Conservation (phyloP, 2,888 invertebrate species). For the Auanema sp. region DNA sequence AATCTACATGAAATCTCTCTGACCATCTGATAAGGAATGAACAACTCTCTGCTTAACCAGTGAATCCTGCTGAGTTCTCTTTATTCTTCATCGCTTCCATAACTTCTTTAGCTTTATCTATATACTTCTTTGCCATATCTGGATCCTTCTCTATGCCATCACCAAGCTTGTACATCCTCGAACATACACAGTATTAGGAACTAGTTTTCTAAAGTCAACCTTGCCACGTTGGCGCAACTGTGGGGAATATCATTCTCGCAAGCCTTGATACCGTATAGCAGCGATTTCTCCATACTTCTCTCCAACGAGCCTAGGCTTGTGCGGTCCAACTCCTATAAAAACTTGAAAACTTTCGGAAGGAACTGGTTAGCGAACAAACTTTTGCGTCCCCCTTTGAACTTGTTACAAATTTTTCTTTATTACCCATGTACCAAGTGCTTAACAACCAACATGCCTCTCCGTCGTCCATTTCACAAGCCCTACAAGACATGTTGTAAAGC, state of each 20-base stretch:
- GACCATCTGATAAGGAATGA: background rate
- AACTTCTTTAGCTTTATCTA: slow-evolving; percentile 48
- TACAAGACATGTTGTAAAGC: slow-evolving; percentile 8
- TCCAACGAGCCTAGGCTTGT: slow-evolving; percentile 41
- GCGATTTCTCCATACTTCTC: slow-evolving; percentile 73
- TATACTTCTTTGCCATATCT: slow-evolving; percentile 50
- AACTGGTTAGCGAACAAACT: slow-evolving; percentile 19
- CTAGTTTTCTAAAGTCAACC: slow-evolving; percentile 22
- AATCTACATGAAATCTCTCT: too few species aligned
- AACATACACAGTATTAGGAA: slow-evolving; percentile 13
- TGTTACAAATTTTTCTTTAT: slow-evolving; percentile 49
- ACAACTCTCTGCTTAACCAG: slow-evolving; percentile 24
- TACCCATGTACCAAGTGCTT: slow-evolving; percentile 61
- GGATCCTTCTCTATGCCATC: slow-evolving; percentile 56
- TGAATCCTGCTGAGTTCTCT: slow-evolving; percentile 42
- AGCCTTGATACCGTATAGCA: slow-evolving; percentile 77
- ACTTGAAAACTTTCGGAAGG: background rate
- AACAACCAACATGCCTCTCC: slow-evolving; percentile 60
- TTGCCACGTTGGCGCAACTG: slow-evolving; percentile 84
- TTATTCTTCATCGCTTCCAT: slow-evolving; percentile 40
- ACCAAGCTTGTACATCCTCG: slow-evolving; percentile 67
- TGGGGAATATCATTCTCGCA: slow-evolving; percentile 84
- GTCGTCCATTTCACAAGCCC: slow-evolving; percentile 55
- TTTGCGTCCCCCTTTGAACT: slow-evolving; percentile 32
- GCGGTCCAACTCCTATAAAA: slow-evolving; percentile 36